Base-by-base conservation (phyloP, 2,888 invertebrate genomes). In the Ypsolopha sequella region DNA sequence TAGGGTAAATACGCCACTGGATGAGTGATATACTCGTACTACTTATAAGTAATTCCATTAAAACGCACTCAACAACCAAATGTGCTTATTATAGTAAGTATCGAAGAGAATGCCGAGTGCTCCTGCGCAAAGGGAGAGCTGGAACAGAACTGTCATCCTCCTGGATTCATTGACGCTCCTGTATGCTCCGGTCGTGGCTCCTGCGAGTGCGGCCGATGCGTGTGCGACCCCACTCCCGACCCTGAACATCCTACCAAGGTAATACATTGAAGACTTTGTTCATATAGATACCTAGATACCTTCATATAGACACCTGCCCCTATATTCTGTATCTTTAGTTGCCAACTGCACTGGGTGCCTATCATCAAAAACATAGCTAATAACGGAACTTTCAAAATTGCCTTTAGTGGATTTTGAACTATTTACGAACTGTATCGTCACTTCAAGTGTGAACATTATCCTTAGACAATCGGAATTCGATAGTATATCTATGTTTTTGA, bases 161-260 rank as follows among this genome's bases (percentile, higher is more conserved):
- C 71, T 0, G 75, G 67, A 1, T 61, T 59, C n/a, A 57, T 57
- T 0, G 66, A 69, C 1, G 74, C 64, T 0, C 56, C 59, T 0
- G 66, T 70, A 53, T 85, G 86, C 55, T 77, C 76, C 0, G 76
- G 69, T 6, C 70, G 84, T 2, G 86, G 86, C 2, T 56, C 55
- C 7, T 86, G 85, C 55, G 53, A 73, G n/a, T 84, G 82, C 54
- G 79, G 84, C 7, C 73, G 75, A 33, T 85, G 86, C 48, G 63
- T 77, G 50, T 86, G 86, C 54, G 54, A 77, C 34, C 52, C 63
- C 0, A 58, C 54, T 6, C 72, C 74, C 0, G 70, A 76, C 43
- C 60, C 65, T 24, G 60, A 69, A 8, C 59, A 76, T 50, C 75
- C 79, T 0, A 72, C 71, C 7, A 82, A 84, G 76, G 85, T 81